These are phyloP conservation scores for Galaxea fascicularis DNA, from an alignment of 92 coral and sea anemone genomes.

Conservation along the genomic window DNA sequence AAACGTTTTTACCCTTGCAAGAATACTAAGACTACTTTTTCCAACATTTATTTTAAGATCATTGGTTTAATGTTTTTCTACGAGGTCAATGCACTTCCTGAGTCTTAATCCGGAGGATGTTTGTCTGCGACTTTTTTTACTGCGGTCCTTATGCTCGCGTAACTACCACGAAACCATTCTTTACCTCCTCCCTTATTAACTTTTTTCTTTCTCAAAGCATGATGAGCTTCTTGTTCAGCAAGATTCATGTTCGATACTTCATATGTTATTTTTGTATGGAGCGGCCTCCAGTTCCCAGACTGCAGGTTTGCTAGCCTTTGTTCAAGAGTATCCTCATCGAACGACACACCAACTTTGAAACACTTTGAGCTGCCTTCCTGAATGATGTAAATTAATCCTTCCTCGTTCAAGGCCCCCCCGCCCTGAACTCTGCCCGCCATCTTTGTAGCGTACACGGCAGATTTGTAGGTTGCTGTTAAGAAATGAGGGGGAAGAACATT, in stretches of 20 bases:
- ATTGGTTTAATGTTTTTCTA: not conserved
- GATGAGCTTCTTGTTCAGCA: slow-evolving; percentile 8
- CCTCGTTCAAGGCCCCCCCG: slow-evolving; percentile 36
- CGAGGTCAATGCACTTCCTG: not conserved
- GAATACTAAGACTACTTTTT: not conserved
- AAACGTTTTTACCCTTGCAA: not conserved
- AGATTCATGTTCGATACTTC: slow-evolving; percentile 37
- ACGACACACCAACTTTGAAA: slow-evolving; percentile 46
- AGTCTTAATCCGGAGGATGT: slow-evolving; percentile 11
- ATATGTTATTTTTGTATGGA: not conserved
- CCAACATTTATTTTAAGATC: not conserved
- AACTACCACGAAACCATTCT: slow-evolving; percentile 24
- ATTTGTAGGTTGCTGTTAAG: slow-evolving; percentile 6
- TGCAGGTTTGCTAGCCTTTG: slow-evolving; percentile 28
- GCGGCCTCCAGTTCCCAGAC: slow-evolving; percentile 43
- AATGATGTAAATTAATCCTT: slow-evolving; percentile 40
- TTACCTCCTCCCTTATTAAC: slow-evolving; percentile 28
- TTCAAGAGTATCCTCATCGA: not conserved
- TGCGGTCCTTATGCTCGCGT: slow-evolving; percentile 16
- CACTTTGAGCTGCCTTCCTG: slow-evolving; percentile 14
- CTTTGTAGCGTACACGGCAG: slow-evolving; percentile 4
- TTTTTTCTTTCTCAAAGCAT: not conserved
- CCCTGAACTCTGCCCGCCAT: slow-evolving; percentile 19
- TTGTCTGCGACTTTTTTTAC: slow-evolving; percentile 7
- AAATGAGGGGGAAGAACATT: not conserved